A percentile compares a stretch with the other conserved stretches of the same genome.
phyloP scores from a whole-genome alignment of 2,113 vertebrate species.

The Pteruthius melanotis region DNA sequence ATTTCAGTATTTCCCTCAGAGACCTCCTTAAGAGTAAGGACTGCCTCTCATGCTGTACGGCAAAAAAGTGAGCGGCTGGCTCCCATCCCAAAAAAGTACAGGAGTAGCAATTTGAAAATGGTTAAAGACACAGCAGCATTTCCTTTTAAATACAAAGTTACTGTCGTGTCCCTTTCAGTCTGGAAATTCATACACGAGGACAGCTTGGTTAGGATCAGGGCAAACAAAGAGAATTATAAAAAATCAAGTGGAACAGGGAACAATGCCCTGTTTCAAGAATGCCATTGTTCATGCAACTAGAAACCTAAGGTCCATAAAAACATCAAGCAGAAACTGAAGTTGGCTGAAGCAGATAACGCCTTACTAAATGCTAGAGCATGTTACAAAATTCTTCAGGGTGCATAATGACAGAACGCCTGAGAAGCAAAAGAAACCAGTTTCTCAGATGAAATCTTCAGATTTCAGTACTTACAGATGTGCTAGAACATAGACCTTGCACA shows the following conservation, averaged over 20 bases:
- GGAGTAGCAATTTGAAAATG: background rate
- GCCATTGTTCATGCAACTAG: constrained; percentile 1
- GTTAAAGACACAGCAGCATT: constrained; percentile 37
- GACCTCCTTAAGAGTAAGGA: constrained; percentile 21
- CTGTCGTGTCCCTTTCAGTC: background rate
- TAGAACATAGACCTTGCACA: background rate
- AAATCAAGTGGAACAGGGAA: background rate
- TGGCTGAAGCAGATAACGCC: constrained; percentile 9
- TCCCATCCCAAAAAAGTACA: background rate
- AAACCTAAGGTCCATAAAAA: constrained; percentile 54
- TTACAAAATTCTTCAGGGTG: background rate
- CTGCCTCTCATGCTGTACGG: background rate
- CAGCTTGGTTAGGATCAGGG: background rate
- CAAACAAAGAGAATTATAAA: background rate
- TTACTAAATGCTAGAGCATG: background rate
- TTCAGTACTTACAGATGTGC: background rate
- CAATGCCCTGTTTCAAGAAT: constrained; percentile 14
- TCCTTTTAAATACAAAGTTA: background rate
- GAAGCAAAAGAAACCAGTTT: background rate
- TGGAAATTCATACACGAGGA: background rate
- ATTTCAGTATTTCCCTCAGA: background rate
- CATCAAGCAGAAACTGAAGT: constrained; percentile 19
- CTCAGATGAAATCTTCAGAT: background rate
- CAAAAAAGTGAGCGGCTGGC: constrained; percentile 30
- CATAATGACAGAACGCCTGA: background rate